These are phyloP conservation scores for Pasiphila rectangulata DNA, from an alignment of 2,888 invertebrate genomes.

Conservation along the genomic window DNA sequence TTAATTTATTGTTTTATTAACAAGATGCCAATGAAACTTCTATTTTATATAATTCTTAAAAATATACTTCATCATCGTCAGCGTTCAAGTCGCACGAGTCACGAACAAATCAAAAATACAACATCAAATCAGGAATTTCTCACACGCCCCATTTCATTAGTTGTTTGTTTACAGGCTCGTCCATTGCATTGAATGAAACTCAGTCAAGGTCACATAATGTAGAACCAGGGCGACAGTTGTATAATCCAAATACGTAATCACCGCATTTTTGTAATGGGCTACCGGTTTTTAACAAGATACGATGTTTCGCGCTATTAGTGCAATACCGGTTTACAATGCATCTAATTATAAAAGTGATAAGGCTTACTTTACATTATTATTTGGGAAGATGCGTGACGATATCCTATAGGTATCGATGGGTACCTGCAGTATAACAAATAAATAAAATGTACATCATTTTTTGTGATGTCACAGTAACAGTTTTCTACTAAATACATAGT, in stretches of 20 bases:
- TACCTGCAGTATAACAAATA: too few relatives aligned
- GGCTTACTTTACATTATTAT: not conserved
- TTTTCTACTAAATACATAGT: too few relatives aligned
- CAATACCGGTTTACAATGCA: not conserved
- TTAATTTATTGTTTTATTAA: too few relatives aligned
- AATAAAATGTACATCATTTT: too few relatives aligned
- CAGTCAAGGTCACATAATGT: slow-evolving; percentile 35
- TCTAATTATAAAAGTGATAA: not conserved
- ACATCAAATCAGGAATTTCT: slow-evolving; percentile 1
- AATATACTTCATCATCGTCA: too few relatives aligned
- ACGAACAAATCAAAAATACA: too few relatives aligned
- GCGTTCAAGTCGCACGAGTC: too few relatives aligned
- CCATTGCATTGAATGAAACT: slow-evolving; percentile 20
- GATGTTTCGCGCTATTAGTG: not conserved
- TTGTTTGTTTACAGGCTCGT: slow-evolving; percentile 10
- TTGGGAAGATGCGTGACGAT: not conserved
- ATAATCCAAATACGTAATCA: slow-evolving; percentile 22
- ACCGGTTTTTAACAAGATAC: slow-evolving; percentile 6
- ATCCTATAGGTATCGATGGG: too few relatives aligned
- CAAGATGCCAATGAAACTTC: too few relatives aligned
- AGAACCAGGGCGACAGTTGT: slow-evolving; percentile 35
- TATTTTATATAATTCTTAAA: not conserved
- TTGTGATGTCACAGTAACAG: too few relatives aligned
- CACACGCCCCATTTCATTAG: slow-evolving; percentile 8
- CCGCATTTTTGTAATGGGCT: slow-evolving; percentile 17